phyloP scores from a whole-genome alignment of 2,797 vertebrate genomes.

The Mus minutoides region DNA sequence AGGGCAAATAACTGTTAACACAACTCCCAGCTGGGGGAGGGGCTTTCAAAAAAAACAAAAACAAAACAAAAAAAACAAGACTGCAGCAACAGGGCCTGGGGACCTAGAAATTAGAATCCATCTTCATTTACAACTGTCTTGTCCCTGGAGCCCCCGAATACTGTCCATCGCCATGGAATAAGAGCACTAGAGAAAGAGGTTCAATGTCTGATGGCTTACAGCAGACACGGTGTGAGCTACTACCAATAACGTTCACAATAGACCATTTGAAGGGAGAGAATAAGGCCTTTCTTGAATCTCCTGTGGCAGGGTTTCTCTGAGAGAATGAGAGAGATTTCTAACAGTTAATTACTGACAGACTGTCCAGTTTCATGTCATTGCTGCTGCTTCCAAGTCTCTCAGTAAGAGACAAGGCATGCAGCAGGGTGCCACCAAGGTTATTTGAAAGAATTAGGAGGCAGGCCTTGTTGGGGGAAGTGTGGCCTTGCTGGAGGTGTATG shows the following conservation, averaged over 20 bases:
- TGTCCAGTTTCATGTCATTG: background rate
- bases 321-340: constrained; percentile 5
- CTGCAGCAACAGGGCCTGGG: background rate
- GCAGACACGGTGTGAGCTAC: background rate
- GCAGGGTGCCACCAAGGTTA: accelerated
- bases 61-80: background rate
- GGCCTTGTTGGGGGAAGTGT: background rate
- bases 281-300: background rate
- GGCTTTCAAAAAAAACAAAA: constrained; percentile 29
- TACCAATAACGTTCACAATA: background rate
- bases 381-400: background rate
- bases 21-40: constrained; percentile 21
- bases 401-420: accelerated
- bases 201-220: background rate
- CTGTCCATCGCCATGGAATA: background rate
- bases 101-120: background rate
- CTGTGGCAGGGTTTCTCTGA: background rate
- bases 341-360: constrained; percentile 13
- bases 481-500: background rate
- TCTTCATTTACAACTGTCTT: background rate
- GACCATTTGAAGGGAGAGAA: constrained; percentile 1
- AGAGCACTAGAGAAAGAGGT: constrained; percentile 13
- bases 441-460: background rate
- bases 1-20: constrained; percentile 69
- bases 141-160: background rate